A percentile compares a stretch with the other conserved stretches of the same genome.
Evolutionary conservation across 1,140 invertebrate species (phyloP).

Genomic region (Dryas iulia): DNA sequence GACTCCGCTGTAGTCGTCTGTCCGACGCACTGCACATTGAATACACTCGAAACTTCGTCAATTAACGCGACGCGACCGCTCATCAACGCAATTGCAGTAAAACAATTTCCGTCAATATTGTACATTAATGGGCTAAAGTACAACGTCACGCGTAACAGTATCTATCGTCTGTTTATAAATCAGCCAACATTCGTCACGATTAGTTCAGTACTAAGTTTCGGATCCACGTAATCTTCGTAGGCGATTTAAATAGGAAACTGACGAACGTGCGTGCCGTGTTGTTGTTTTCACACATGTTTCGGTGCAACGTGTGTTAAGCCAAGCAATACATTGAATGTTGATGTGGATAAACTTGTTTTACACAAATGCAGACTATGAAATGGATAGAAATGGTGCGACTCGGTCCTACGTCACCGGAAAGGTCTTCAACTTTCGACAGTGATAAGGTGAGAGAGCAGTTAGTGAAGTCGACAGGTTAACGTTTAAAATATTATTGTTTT

Average conservation of each 20-base stretch:
- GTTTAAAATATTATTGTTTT: background rate
- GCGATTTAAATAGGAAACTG: conserved; percentile 59
- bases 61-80: conserved; percentile 35
- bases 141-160: conserved; percentile 38
- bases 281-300: conserved; percentile 38
- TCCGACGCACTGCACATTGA: conserved; percentile 27
- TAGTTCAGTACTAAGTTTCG: conserved; percentile 45
- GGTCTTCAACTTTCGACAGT: conserved; percentile 58
- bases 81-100: conserved; percentile 36
- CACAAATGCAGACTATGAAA: conserved; percentile 71
- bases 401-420: conserved; percentile 57
- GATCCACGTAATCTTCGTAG: conserved; percentile 60
- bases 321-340: conserved; percentile 29
- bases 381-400: conserved; percentile 74
- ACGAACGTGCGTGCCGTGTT: conserved; percentile 51
- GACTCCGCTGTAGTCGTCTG: conserved; percentile 47
- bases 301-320: conserved; percentile 29
- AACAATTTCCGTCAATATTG: conserved; percentile 46
- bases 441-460: conserved; percentile 63
- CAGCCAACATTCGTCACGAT: conserved; percentile 44
- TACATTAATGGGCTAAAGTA: conserved; percentile 35
- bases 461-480: conserved; percentile 3
- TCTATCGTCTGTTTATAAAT: conserved; percentile 33
- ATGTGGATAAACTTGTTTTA: conserved; percentile 37
- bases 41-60: conserved; percentile 25